A percentile compares a stretch with the other conserved stretches of the same genome.
Conservation (phyloP, 2,113 vertebrate genomes). For the Trogon melanurus region DNA sequence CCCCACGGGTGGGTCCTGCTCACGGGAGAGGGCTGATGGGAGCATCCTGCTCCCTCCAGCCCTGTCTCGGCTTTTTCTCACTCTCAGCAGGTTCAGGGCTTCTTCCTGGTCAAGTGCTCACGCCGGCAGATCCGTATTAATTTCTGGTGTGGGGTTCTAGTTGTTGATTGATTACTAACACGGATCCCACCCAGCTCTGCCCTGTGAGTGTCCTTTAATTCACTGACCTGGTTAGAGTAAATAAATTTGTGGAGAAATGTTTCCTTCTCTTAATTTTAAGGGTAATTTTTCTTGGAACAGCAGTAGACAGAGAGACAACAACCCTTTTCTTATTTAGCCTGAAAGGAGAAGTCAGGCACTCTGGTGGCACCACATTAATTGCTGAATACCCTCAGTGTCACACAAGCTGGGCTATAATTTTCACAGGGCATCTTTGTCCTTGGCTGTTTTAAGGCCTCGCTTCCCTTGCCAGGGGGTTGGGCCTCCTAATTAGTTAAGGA, state of each 20-base stretch:
- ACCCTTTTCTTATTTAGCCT: not conserved
- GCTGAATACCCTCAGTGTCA: not conserved
- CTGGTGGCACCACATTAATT: not conserved
- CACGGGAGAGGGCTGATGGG: not conserved
- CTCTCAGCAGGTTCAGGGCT: rapidly evolving
- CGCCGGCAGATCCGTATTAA: not conserved
- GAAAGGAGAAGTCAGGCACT: not conserved
- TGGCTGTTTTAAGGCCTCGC: not conserved
- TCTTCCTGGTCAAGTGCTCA: not conserved
- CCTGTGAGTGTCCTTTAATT: not conserved
- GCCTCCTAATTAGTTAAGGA: not conserved
- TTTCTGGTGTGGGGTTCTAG: not conserved
- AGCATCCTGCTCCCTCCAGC: not conserved
- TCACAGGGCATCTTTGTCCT: not conserved
- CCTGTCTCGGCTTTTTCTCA: no score
- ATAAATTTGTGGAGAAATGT: not conserved
- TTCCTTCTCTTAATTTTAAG: not conserved
- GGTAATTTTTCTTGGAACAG: not conserved
- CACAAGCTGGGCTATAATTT: not conserved
- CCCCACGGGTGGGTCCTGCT: not conserved
- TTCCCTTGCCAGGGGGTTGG: not conserved
- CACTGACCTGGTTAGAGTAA: not conserved
- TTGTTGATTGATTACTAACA: not conserved
- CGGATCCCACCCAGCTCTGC: not conserved
- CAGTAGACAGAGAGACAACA: not conserved